Conservation (phyloP, 2,888 invertebrate species). For the Therioaphis trifolii region DNA sequence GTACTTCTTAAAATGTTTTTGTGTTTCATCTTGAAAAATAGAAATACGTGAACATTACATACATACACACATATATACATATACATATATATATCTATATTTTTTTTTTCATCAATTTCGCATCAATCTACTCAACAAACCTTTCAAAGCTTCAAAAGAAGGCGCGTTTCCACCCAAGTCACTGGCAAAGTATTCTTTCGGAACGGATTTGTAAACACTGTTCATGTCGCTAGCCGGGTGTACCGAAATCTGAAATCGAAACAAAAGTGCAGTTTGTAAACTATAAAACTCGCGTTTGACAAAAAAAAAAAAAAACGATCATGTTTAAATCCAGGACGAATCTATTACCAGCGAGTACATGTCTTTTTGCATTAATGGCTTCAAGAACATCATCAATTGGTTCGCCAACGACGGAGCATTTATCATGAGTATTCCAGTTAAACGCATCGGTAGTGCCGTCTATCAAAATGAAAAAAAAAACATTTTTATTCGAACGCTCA, state of each 20-base stretch:
- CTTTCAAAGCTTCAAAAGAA: constrained; percentile 57
- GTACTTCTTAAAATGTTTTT: constrained; percentile 60
- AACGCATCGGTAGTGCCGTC: constrained; percentile 60
- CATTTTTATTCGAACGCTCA: too few relatives aligned
- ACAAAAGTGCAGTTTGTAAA: not conserved
- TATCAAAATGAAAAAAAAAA: not conserved
- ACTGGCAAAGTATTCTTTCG: constrained; percentile 59
- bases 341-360: constrained; percentile 63
- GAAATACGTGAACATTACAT: not conserved
- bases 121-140: constrained; percentile 35
- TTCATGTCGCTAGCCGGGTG: constrained; percentile 48
- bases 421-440: constrained; percentile 61
- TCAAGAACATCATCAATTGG: constrained; percentile 62
- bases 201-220: constrained; percentile 57
- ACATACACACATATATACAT: not conserved
- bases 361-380: constrained; percentile 63
- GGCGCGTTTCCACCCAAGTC: constrained; percentile 62
- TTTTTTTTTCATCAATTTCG: too few relatives aligned
- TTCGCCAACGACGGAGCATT: constrained; percentile 62
- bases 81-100: too few relatives aligned
- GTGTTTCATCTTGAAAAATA: constrained; percentile 33
- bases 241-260: constrained; percentile 49
- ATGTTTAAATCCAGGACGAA: not conserved
- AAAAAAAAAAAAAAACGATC: too few relatives aligned
- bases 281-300: too few relatives aligned